Conservation (phyloP, 2,888 invertebrate species). For the Agrochola lychnidis region DNA sequence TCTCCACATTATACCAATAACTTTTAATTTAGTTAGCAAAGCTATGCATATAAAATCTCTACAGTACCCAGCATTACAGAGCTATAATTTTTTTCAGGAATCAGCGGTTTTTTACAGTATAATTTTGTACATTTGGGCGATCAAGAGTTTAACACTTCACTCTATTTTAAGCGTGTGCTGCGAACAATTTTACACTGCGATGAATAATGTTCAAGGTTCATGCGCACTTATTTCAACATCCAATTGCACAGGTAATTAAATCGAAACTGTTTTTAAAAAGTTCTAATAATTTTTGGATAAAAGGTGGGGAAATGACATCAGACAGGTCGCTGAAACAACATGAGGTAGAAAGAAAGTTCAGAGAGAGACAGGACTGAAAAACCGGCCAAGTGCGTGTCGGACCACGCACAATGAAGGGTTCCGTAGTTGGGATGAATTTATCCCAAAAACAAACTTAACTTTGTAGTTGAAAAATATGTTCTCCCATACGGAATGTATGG, state of each 20-base stretch:
- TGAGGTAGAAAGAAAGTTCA: neutral
- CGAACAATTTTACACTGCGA: constrained; percentile 32
- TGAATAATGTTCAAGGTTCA: constrained; percentile 11
- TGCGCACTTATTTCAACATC: constrained; percentile 13
- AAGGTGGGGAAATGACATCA: neutral
- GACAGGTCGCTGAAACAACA: too few relatives aligned
- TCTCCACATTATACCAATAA: neutral
- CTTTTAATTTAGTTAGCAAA: neutral
- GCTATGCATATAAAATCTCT: neutral
- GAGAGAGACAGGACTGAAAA: too few relatives aligned
- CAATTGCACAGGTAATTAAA: constrained; percentile 15
- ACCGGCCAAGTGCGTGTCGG: too few relatives aligned
- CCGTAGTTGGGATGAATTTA: too few relatives aligned
- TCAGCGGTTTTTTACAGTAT: too few relatives aligned
- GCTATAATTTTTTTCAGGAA: neutral
- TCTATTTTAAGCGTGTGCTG: constrained; percentile 26
- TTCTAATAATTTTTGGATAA: too few relatives aligned
- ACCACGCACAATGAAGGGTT: too few relatives aligned
- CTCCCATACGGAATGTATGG: too few relatives aligned
- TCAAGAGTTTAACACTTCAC: constrained; percentile 18
- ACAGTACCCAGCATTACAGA: neutral
- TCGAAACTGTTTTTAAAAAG: neutral
- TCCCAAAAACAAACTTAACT: too few relatives aligned
- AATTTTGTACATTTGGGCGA: neutral
- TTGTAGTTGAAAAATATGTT: too few relatives aligned